Conservation (phyloP, 2,113 vertebrate species). For the Peucedramus taeniatus region DNA sequence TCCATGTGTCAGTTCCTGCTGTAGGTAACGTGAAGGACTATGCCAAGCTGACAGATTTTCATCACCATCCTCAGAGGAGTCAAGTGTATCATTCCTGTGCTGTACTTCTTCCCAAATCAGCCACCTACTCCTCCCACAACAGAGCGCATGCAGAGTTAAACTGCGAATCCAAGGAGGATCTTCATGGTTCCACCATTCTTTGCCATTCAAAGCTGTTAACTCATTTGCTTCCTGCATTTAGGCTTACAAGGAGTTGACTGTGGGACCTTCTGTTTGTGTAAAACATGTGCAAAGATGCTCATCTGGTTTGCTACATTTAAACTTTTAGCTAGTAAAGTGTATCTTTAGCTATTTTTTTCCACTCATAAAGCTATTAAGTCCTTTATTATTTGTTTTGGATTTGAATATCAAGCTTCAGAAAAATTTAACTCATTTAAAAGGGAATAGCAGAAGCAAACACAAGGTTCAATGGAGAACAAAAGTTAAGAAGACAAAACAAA, state of each 20-base stretch:
- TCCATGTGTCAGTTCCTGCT: background rate
- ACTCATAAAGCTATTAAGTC: background rate
- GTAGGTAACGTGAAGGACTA: conserved; percentile 29
- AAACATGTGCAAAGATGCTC: background rate
- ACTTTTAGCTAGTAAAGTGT: background rate
- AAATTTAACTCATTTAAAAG: background rate
- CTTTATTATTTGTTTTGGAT: background rate
- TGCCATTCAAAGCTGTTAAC: background rate
- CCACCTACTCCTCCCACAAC: conserved; percentile 56
- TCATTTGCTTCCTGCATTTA: background rate
- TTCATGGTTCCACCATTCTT: background rate
- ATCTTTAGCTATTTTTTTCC: background rate
- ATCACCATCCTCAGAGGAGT: conserved; percentile 40
- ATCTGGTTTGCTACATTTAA: background rate
- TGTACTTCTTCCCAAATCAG: conserved; percentile 30
- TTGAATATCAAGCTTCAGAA: background rate
- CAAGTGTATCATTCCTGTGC: conserved; percentile 40
- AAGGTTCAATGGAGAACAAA: background rate
- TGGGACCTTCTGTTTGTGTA: background rate
- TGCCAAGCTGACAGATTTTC: conserved; percentile 62
- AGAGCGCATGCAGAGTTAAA: conserved; percentile 10
- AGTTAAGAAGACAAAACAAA: background rate
- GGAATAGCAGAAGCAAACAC: background rate
- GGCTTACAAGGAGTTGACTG: background rate
- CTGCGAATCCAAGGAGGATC: conserved; percentile 12